These are phyloP conservation scores for Mythimna vitellina DNA, from an alignment of 2,888 invertebrate genomes.

Conservation along the genomic window DNA sequence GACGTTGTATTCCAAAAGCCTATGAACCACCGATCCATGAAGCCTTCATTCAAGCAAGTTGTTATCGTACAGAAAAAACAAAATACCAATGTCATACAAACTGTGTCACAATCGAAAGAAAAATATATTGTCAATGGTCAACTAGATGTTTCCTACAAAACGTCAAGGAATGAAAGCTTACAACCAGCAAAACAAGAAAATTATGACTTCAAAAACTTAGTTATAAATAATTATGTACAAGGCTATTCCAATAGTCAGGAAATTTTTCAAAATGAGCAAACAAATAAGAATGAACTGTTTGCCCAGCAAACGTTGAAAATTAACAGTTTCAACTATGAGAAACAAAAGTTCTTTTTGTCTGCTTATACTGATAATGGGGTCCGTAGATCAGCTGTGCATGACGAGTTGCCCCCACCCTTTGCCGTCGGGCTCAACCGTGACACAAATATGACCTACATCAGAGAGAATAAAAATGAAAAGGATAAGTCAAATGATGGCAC, in stretches of 20 bases:
- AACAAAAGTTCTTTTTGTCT: slow-evolving; percentile 73
- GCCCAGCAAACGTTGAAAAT: slow-evolving; percentile 66
- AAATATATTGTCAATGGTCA: slow-evolving; percentile 66
- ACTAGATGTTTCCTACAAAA: slow-evolving; percentile 65
- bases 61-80: slow-evolving; percentile 76
- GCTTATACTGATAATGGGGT: slow-evolving; percentile 67
- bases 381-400: slow-evolving; percentile 45
- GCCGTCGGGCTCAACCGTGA: slow-evolving; percentile 42
- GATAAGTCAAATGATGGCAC: slow-evolving; percentile 56
- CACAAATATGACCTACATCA: slow-evolving; percentile 48
- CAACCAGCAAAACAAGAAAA: slow-evolving; percentile 69
- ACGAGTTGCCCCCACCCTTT: slow-evolving; percentile 55
- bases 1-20: slow-evolving; percentile 74
- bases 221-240: slow-evolving; percentile 73
- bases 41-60: slow-evolving; percentile 77
- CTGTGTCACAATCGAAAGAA: slow-evolving; percentile 50
- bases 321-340: slow-evolving; percentile 69
- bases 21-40: slow-evolving; percentile 62
- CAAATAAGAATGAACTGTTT: slow-evolving; percentile 62
- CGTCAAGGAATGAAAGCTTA: slow-evolving; percentile 48
- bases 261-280: slow-evolving; percentile 64
- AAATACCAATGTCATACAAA: slow-evolving; percentile 57
- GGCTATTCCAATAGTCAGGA: slow-evolving; percentile 68
- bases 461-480: slow-evolving; percentile 59
- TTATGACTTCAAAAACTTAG: slow-evolving; percentile 79